Conservation (phyloP, 2,113 vertebrate genomes). For the Varanus komodoensis region DNA sequence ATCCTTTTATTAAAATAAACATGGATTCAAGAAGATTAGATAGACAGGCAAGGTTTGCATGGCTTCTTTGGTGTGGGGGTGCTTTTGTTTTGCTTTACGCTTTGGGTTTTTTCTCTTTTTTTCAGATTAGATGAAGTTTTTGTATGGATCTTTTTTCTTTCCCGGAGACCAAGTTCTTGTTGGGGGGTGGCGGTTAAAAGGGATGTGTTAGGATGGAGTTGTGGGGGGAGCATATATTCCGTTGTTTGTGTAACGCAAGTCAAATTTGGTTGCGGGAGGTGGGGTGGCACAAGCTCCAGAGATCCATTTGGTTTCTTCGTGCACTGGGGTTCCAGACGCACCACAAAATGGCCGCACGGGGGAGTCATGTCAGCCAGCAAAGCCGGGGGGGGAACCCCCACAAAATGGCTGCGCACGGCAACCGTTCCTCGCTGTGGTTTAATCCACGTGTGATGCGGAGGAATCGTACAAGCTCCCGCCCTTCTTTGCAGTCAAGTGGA, state of each 20-base stretch:
- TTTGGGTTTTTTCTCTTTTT: background rate
- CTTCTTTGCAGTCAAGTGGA: background rate
- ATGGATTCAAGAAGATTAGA: background rate
- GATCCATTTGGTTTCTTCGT: background rate
- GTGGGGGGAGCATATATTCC: background rate
- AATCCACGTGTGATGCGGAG: no score
- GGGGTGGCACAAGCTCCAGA: no score
- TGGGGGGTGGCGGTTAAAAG: no score
- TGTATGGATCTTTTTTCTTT: no score
- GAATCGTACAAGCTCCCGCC: background rate
- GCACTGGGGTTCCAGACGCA: background rate
- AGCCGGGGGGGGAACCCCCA: slow-evolving; percentile 31
- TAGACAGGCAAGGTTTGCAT: background rate
- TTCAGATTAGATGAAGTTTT: background rate
- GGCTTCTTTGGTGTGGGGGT: background rate
- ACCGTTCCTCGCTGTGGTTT: no score
- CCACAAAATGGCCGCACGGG: slow-evolving; percentile 58
- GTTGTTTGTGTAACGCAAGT: background rate
- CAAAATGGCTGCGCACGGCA: slow-evolving; percentile 69
- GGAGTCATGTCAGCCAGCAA: slow-evolving; percentile 23
- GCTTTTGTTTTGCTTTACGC: no score
- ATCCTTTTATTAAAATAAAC: background rate
- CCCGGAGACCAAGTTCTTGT: background rate
- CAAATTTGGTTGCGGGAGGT: no score
- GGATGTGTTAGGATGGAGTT: no score